Conservation (phyloP, 1,140 invertebrate genomes). For the Hycleus cichorii region DNA sequence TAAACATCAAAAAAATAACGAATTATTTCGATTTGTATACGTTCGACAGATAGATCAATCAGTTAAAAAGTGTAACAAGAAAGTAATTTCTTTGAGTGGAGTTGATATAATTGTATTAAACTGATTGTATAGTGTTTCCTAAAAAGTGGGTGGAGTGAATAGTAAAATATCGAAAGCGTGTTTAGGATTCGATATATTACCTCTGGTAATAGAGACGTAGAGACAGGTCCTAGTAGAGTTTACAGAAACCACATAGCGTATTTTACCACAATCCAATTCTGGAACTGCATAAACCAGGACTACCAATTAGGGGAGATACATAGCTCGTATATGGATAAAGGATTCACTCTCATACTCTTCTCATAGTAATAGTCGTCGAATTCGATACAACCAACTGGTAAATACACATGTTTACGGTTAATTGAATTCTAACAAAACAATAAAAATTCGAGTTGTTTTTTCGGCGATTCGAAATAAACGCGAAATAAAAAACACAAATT, state of each 20-base stretch:
- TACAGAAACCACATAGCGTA: conserved; percentile 40
- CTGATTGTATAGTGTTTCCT: neutral
- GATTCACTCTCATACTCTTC: conserved; percentile 11
- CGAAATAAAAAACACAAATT: no score
- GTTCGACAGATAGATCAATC: neutral
- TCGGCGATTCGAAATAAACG: no score
- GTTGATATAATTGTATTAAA: conserved; percentile 36
- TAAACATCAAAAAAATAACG: no score
- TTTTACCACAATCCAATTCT: conserved; percentile 42
- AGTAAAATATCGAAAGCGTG: conserved; percentile 31
- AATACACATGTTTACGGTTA: conserved; percentile 21
- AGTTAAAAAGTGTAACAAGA: conserved; percentile 23
- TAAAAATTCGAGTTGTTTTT: no score
- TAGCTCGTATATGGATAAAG: conserved; percentile 30
- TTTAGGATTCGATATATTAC: conserved; percentile 37
- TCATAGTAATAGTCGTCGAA: neutral
- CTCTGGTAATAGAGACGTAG: conserved; percentile 37
- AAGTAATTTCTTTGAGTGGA: conserved; percentile 31
- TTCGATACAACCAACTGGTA: no score
- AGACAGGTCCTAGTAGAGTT: conserved; percentile 37
- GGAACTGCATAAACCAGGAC: conserved; percentile 39
- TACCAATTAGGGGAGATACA: conserved; percentile 40
- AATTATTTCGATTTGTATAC: no score
- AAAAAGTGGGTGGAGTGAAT: conserved; percentile 8
- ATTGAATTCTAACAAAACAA: conserved; percentile 17